Percentiles rank a stretch among this genome's conserved stretches.
phyloP scores from a whole-genome alignment of 2,797 vertebrate species.

The Astyanax mexicanus region DNA sequence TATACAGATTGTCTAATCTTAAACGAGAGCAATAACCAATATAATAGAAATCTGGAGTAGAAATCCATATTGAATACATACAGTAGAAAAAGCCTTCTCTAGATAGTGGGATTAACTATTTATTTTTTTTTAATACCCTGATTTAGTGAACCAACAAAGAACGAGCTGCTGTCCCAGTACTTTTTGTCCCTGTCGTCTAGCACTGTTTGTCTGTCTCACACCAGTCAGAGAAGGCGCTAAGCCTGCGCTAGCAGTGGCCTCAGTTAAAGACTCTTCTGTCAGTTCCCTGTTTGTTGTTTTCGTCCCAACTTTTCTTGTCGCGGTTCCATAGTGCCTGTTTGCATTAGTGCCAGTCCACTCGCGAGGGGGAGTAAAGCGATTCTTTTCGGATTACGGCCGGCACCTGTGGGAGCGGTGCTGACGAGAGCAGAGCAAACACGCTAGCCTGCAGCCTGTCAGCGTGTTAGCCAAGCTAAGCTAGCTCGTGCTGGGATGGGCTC shows the following conservation, averaged over 20 bases:
- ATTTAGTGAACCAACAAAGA: too few species aligned
- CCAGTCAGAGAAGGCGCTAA: not conserved
- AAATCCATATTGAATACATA: too few species aligned
- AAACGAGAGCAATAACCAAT: too few species aligned
- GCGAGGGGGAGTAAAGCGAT: slow-evolving; percentile 15
- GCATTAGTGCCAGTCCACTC: slow-evolving; percentile 23
- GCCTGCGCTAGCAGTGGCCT: not conserved
- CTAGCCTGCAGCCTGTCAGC: slow-evolving; percentile 30
- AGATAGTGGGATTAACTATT: too few species aligned
- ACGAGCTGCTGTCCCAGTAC: too few species aligned
- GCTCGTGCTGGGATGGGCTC: slow-evolving; percentile 11
- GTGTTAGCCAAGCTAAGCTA: slow-evolving; percentile 29
- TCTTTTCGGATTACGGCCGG: slow-evolving; percentile 17
- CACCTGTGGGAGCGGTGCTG: slow-evolving; percentile 19
- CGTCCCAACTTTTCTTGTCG: slow-evolving; percentile 6
- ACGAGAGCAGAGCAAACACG: slow-evolving; percentile 29
- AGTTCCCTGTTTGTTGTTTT: not conserved
- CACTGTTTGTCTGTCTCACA: not conserved
- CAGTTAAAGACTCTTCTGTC: not conserved
- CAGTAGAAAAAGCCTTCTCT: too few species aligned
- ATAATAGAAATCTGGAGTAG: too few species aligned
- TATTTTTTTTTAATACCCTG: too few species aligned
- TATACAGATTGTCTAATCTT: too few species aligned
- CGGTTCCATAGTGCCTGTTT: not conserved
- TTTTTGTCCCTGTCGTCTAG: too few species aligned